A percentile compares a stretch with the other conserved stretches of the same genome.
Evolutionary conservation across 1,140 invertebrate species (phyloP).

Genomic region (Bombus superbus): DNA sequence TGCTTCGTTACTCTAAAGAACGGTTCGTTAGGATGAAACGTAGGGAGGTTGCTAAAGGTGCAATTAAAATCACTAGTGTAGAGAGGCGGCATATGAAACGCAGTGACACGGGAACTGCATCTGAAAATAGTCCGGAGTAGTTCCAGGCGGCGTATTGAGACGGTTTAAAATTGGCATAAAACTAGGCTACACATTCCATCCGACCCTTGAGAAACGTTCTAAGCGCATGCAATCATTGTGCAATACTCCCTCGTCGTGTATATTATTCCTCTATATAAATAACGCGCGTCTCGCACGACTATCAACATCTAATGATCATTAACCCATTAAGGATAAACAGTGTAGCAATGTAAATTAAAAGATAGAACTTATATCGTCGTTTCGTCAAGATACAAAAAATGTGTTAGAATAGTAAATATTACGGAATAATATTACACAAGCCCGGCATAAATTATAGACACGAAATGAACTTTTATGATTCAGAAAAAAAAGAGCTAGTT

Average conservation of each 20-base stretch:
- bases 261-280: neutral
- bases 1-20: neutral
- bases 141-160: constrained; percentile 21
- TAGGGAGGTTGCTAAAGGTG: neutral
- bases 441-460: too few species aligned
- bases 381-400: too few species aligned
- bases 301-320: neutral
- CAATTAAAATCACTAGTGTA: constrained; percentile 32
- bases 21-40: neutral
- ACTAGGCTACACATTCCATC: constrained; percentile 49
- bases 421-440: too few species aligned
- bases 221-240: constrained; percentile 13
- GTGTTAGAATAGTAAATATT: too few species aligned
- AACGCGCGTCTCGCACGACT: neutral
- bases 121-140: constrained; percentile 52
- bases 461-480: too few species aligned
- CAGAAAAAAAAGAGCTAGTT: too few species aligned
- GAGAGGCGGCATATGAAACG: constrained; percentile 3
- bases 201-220: neutral
- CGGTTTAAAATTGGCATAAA: constrained; percentile 49
- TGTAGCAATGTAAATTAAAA: too few species aligned
- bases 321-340: neutral
- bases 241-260: neutral
- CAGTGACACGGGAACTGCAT: constrained; percentile 20
- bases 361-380: too few species aligned